Base-by-base conservation (phyloP, 2,888 invertebrate genomes). In the Phortica okadai region DNA sequence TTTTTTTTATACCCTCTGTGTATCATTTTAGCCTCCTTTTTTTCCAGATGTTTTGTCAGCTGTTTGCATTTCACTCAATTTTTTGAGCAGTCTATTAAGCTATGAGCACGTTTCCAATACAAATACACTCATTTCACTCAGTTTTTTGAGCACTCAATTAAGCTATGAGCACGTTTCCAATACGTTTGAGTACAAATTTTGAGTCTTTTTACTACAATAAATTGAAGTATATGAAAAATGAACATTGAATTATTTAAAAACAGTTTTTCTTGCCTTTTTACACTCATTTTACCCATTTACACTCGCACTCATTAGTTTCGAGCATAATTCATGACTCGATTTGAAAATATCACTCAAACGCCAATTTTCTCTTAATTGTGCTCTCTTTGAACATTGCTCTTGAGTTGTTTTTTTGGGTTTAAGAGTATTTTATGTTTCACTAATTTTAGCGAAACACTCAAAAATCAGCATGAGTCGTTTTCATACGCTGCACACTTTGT, bases 1-100 rank as follows among this genome's bases (percentile, higher is more conserved):
- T 50, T 25, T 11, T 50, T 50, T 50, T 11, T 50, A n/a, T 21
- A 21, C 21, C 21, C 21, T 21, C 21, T 45, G 45, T 45, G 45
- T 10, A 45, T 6, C 45, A 21, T 21, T 1, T 14, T 50, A 2
- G 14, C 14, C 1, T 11, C 5, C 14, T 8, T 50, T 50, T 50
- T 50, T 5, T 16, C 54, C 70, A 72, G 70, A 54, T 72, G 70
- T 54, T 54, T 67, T 72, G 56, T 72, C 70, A 72, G 70, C 70
- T 72, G 70, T 72, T 72, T 72, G 67, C 14, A 1, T 64, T 33
- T 69, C 1, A 67, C 67, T 67, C 67, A 67, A 6, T 45, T 21
- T 66, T 66, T 64, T 8, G 33, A 64, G 33, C 14, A 42, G 16
- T 56, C 16, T n/a, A 3, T n/a, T 56, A 56, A 5, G 14, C 1